Evolutionary conservation across 2,797 vertebrate species (phyloP).

Genomic region (Takifugu ocellatus): DNA sequence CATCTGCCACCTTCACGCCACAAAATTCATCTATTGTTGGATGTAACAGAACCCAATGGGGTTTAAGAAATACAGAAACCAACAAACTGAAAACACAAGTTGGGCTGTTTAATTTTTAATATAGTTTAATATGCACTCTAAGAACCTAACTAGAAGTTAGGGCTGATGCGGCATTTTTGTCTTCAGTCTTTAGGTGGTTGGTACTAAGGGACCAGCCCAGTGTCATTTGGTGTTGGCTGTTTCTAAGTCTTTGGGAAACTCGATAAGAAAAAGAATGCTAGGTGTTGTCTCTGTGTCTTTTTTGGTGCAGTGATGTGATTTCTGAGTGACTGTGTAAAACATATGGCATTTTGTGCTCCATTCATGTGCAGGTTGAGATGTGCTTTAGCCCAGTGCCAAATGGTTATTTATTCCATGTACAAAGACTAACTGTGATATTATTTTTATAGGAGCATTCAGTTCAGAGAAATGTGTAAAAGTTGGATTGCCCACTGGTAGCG

Average conservation of each 20-base stretch:
- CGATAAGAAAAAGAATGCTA: conserved; percentile 35
- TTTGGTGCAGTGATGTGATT: conserved; percentile 55
- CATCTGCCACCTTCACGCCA: too few relatives aligned
- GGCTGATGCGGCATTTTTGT: conserved; percentile 41
- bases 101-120: not conserved
- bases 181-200: conserved; percentile 45
- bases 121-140: conserved; percentile 36
- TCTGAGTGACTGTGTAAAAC: conserved; percentile 61
- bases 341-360: conserved; percentile 49
- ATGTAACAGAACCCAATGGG: too few relatives aligned
- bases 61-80: too few relatives aligned
- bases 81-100: not conserved
- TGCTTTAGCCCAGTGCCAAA: conserved; percentile 57
- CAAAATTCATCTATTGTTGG: too few relatives aligned
- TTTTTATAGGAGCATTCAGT: conserved; percentile 18
- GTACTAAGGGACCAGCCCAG: conserved; percentile 41
- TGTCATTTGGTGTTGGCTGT: conserved; percentile 47
- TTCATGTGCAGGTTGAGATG: conserved; percentile 48
- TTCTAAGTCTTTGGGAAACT: conserved; percentile 30
- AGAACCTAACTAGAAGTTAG: conserved; percentile 23
- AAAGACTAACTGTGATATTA: conserved; percentile 38
- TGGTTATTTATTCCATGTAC: conserved; percentile 48
- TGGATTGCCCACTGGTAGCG: not conserved
- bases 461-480: conserved; percentile 6
- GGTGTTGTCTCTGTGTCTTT: conserved; percentile 60